phyloP scores from a whole-genome alignment of 2,113 vertebrate genomes.

The Nannobrachium achirus region DNA sequence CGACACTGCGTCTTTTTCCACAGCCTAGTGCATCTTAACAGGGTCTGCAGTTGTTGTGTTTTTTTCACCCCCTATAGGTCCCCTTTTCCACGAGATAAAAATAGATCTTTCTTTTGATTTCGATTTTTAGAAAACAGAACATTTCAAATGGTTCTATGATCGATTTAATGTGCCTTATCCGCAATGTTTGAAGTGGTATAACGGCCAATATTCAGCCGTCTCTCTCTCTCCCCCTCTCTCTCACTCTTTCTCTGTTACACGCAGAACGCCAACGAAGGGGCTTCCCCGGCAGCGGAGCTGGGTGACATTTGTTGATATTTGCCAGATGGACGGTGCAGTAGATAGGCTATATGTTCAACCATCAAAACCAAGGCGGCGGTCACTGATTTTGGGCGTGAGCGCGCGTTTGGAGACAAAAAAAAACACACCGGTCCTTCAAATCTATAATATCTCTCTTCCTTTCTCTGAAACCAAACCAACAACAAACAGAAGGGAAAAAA shows the following conservation, averaged over 20 bases:
- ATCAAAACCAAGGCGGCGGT: slow-evolving; percentile 64
- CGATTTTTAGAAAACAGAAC: too few species aligned
- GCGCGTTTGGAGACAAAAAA: slow-evolving; percentile 61
- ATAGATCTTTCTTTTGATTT: slow-evolving; percentile 59
- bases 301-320: slow-evolving; percentile 80
- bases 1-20: slow-evolving; percentile 70
- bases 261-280: slow-evolving; percentile 67
- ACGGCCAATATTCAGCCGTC: slow-evolving; percentile 25
- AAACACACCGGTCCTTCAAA: slow-evolving; percentile 55
- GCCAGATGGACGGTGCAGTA: slow-evolving; percentile 75
- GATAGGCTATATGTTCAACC: slow-evolving; percentile 39
- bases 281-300: slow-evolving; percentile 73
- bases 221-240: slow-evolving; percentile 49
- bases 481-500: slow-evolving; percentile 22
- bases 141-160: too few species aligned
- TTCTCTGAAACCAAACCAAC: slow-evolving; percentile 7
- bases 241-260: slow-evolving; percentile 58
- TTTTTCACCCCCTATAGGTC: slow-evolving; percentile 35
- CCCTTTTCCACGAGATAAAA: slow-evolving; percentile 53
- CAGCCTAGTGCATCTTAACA: slow-evolving; percentile 65
- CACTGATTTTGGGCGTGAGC: slow-evolving; percentile 77
- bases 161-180: slow-evolving; percentile 69
- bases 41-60: slow-evolving; percentile 71
- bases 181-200: slow-evolving; percentile 69
- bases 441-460: slow-evolving; percentile 26